Conservation (phyloP, 2,113 vertebrate species). For the Gorilla gorilla region DNA sequence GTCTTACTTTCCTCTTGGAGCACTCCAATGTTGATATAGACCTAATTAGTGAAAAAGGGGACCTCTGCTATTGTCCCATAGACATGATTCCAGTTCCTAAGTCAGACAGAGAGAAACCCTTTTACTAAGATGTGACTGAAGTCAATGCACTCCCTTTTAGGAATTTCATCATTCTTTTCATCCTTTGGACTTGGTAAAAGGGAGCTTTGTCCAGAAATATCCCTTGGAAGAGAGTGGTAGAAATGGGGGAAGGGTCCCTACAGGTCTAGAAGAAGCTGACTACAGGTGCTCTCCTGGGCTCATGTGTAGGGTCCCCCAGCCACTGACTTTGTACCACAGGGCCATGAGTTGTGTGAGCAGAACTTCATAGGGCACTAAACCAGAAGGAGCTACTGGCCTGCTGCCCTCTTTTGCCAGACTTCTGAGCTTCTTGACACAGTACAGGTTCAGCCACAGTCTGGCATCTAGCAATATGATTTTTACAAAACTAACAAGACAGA, state of each 20-base stretch:
- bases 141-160: neutral
- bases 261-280: neutral
- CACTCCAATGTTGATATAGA: neutral
- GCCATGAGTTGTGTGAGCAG: neutral
- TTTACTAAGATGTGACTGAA: neutral
- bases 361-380: neutral
- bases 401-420: neutral
- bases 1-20: neutral
- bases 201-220: neutral
- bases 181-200: neutral
- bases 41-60: neutral
- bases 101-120: neutral
- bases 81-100: neutral
- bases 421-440: neutral
- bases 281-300: neutral
- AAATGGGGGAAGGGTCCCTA: too few relatives aligned
- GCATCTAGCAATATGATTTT: neutral
- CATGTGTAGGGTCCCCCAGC: too few relatives aligned
- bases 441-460: neutral
- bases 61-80: neutral
- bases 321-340: neutral
- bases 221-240: neutral
- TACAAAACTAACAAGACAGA: neutral
- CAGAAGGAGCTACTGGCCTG: neutral
- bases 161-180: neutral